A percentile compares a stretch with the other conserved stretches of the same genome.
These are phyloP conservation scores for Galaxias olidus DNA, from an alignment of 2,797 vertebrate species.

Conservation along the genomic window DNA sequence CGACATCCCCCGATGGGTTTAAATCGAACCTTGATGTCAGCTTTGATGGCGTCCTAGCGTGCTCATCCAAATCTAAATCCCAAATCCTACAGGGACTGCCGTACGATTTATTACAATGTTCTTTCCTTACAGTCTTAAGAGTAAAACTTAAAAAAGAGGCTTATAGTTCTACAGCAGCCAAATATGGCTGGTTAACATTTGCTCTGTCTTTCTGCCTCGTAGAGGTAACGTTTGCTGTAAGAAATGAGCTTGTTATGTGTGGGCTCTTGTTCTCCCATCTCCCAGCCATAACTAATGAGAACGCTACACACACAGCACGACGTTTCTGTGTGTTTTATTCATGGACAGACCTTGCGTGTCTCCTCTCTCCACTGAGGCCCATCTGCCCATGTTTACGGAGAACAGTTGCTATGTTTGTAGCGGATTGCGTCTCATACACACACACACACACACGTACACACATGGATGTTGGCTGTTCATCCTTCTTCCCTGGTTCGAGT, in stretches of 20 bases:
- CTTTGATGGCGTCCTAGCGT: slow-evolving; percentile 22
- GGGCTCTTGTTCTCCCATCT: slow-evolving; percentile 22
- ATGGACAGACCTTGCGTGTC: not conserved
- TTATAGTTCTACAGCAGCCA: not conserved
- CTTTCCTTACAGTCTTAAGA: no score
- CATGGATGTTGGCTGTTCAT: not conserved
- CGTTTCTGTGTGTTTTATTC: slow-evolving; percentile 24
- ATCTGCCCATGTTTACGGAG: slow-evolving; percentile 51
- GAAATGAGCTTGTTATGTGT: not conserved
- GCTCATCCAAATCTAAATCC: slow-evolving; percentile 38
- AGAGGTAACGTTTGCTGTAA: not conserved
- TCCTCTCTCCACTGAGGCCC: slow-evolving; percentile 31
- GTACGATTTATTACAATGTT: no score
- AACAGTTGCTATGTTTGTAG: slow-evolving; percentile 57
- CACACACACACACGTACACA: slow-evolving; percentile 13
- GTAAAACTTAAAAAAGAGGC: no score
- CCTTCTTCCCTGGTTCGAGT: not conserved
- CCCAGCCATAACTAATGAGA: slow-evolving; percentile 25
- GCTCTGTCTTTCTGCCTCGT: not conserved
- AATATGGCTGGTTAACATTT: slow-evolving; percentile 11
- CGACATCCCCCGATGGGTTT: slow-evolving; percentile 44
- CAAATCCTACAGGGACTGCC: slow-evolving; percentile 21
- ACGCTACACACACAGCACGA: slow-evolving; percentile 10
- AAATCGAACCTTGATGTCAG: slow-evolving; percentile 28
- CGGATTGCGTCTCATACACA: not conserved